Conservation (phyloP, 2,113 vertebrate genomes). For the Chaetura pelagica region DNA sequence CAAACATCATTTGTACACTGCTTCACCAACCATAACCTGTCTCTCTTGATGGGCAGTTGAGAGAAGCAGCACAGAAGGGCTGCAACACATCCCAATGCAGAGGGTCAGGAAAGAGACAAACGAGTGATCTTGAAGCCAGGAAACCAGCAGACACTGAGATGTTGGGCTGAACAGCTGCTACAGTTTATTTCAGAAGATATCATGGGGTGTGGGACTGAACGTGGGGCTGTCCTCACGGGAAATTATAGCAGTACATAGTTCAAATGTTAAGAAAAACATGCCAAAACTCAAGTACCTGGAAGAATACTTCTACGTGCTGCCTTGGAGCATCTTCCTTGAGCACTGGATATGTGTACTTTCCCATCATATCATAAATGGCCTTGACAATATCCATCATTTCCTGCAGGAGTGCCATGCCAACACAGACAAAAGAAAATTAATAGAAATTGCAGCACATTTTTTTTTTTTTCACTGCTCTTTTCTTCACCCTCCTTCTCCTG, state of each 20-base stretch:
- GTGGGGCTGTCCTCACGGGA: not conserved
- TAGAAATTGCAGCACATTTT: not conserved
- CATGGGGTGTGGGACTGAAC: accelerated
- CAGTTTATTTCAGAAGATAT: not conserved
- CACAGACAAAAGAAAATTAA: conserved; percentile 22
- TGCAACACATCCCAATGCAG: not conserved
- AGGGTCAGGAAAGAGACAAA: not conserved
- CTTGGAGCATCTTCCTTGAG: conserved; percentile 92
- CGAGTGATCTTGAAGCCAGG: not conserved
- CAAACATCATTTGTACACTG: not conserved
- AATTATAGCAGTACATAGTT: not conserved
- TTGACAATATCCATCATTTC: conserved; percentile 98
- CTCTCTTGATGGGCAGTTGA: not conserved
- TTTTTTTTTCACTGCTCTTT: not conserved
- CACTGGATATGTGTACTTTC: conserved; percentile 93
- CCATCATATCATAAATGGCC: conserved; percentile 99
- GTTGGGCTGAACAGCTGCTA: not conserved
- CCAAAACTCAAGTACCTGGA: conserved; percentile 82
- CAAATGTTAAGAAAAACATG: not conserved
- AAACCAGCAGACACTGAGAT: not conserved
- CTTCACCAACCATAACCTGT: not conserved
- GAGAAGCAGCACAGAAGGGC: not conserved
- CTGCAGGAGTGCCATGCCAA: conserved; percentile 62
- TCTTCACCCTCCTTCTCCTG: not conserved
- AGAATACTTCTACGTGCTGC: conserved; percentile 95